Percentiles rank a stretch among this genome's conserved stretches.
phyloP scores from a whole-genome alignment of 2,888 invertebrate genomes.

The Palloptera scutellata region DNA sequence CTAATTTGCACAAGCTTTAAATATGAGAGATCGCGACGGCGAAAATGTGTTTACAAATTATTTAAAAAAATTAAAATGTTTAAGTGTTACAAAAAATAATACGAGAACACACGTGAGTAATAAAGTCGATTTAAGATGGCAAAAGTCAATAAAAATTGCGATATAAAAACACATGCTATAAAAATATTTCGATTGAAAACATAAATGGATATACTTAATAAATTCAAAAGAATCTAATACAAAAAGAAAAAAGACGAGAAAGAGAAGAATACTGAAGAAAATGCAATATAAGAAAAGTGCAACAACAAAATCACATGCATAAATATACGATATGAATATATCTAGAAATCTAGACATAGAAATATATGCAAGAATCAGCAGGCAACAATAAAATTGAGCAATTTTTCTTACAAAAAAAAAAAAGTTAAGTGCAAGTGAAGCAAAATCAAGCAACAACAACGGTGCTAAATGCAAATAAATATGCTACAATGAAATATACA shows the following conservation, averaged over 20 bases:
- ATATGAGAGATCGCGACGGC: too few species aligned
- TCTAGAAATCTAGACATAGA: too few species aligned
- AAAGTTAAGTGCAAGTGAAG: too few species aligned
- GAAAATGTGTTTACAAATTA: too few species aligned
- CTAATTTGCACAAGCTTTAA: too few species aligned
- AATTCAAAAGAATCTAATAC: constrained; percentile 4
- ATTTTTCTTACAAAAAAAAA: too few species aligned
- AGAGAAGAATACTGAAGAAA: constrained; percentile 1
- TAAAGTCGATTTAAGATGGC: neutral
- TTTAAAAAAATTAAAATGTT: constrained; percentile 8
- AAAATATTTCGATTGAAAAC: constrained; percentile 14
- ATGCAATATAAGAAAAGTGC: neutral
- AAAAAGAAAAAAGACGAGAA: neutral
- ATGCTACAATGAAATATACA: too few species aligned
- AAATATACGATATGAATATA: neutral
- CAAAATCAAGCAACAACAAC: too few species aligned
- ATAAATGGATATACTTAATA: constrained; percentile 18
- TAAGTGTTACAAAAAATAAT: neutral
- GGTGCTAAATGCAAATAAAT: too few species aligned
- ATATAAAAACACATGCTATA: neutral
- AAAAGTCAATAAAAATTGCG: constrained; percentile 25
- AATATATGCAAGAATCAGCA: too few species aligned
- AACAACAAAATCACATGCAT: constrained; percentile 7
- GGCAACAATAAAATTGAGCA: too few species aligned
- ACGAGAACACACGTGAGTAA: neutral